Conservation (phyloP, 2,797 vertebrate genomes). For the Vipera latastei region DNA sequence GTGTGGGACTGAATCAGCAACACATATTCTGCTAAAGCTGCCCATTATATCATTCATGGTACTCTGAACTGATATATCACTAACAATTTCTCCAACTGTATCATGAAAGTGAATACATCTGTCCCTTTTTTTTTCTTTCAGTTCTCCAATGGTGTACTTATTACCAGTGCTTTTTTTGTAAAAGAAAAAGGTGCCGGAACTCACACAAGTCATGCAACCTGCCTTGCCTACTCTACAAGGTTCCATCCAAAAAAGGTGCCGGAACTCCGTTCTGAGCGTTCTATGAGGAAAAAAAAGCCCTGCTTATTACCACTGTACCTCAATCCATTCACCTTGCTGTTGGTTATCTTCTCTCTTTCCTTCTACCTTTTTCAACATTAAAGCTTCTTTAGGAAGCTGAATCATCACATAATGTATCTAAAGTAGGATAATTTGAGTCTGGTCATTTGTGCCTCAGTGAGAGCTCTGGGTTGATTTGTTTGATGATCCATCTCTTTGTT, state of each 20-base stretch:
- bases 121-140: not conserved
- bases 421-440: not conserved
- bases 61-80: not conserved
- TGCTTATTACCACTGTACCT: not conserved
- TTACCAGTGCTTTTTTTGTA: no score
- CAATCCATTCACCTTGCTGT: not conserved
- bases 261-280: no score
- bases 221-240: no score
- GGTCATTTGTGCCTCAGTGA: not conserved
- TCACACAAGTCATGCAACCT: no score
- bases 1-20: not conserved
- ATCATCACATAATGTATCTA: not conserved
- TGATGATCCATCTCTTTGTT: not conserved
- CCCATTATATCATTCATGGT: not conserved
- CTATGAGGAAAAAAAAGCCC: no score
- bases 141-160: not conserved
- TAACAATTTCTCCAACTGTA: not conserved
- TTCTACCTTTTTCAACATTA: not conserved
- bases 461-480: not conserved
- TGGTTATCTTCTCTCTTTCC: not conserved
- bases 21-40: not conserved
- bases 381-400: not conserved
- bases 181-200: no score
- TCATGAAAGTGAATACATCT: not conserved
- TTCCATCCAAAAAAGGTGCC: no score